Base-by-base conservation (phyloP, 2,888 invertebrate genomes). In the Tetragonula carbonaria region DNA sequence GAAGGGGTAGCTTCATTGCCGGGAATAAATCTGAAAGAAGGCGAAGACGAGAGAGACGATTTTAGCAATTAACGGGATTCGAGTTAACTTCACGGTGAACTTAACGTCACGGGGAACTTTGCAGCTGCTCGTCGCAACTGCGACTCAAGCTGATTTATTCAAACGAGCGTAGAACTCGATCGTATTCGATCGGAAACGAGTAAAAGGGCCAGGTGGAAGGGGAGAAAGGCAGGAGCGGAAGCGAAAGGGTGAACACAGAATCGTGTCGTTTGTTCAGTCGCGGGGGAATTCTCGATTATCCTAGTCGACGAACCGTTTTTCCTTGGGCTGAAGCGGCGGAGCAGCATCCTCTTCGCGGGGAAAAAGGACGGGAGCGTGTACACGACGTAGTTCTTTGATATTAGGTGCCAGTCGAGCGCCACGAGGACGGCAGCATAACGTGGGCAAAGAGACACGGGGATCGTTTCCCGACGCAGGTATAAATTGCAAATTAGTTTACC, bases 401-500 rank as follows among this genome's bases (percentile, higher is more conserved):
- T 72, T 71, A 67, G 85, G 72, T 73, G 83, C 6, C 72, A 70
- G 79, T 59, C 62, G 78, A 65, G 81, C 73, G 68, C 62, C 51
- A 62, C 45, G 45, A 45, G 76, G 63, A 65, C 63, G 57, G 65
- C 80, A 50, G 53, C 57, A 62, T 57, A 59, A 55, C 65, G 57
- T 28, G 45, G 66, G 82, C 45, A 45, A 45, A 77, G 78, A 85
- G 79, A 71, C 80, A 74, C 71, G 55, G 57, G 77, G 65, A 74
- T 62, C 59, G 75, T 82, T 78, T 74, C 78, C 74, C 73, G 79
- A 78, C 79, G 65, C 70, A 80, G 77, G 88, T 87, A 88, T 87
- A 87, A 90, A 91, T 89, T 86, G 90, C 87, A 90, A 90, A 91
- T 90, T 90, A 91, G 88, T 87, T 91, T 84, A 84, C 84, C 87